These are phyloP conservation scores for Puffinus mauretanicus DNA, from an alignment of 2,113 vertebrate genomes.

Conservation along the genomic window DNA sequence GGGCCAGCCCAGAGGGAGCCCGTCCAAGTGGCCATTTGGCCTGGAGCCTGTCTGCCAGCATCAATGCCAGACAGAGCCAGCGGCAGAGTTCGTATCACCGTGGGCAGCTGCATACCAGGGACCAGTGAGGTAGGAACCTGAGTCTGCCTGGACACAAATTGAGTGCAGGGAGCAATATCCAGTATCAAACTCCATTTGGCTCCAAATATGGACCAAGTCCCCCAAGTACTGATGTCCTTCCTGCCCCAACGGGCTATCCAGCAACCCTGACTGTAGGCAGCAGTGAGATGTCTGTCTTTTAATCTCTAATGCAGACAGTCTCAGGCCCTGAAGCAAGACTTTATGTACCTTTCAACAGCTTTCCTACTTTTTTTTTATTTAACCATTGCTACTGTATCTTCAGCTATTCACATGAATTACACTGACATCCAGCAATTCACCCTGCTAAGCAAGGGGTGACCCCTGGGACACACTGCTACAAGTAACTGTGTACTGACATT, in stretches of 20 bases:
- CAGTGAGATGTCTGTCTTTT: neutral
- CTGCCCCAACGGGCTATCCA: neutral
- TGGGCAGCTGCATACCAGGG: neutral
- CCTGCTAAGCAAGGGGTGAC: neutral
- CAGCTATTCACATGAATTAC: neutral
- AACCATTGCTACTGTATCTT: neutral
- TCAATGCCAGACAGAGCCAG: neutral
- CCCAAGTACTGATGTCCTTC: neutral
- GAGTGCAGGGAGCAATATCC: neutral
- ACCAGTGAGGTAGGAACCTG: neutral
- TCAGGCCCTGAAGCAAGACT: neutral
- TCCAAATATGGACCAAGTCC: neutral
- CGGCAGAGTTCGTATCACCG: accelerated
- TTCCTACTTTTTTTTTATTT: neutral
- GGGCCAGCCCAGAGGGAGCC: neutral
- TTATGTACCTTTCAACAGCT: neutral
- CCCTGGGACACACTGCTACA: neutral
- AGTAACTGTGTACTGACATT: neutral
- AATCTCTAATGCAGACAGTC: neutral
- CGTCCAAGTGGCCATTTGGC: neutral
- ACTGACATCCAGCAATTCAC: neutral
- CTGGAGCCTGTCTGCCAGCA: neutral
- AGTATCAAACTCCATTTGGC: neutral
- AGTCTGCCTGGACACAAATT: neutral
- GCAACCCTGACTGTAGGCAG: neutral